These are phyloP conservation scores for Halcyon chelicuti DNA, from an alignment of 2,797 vertebrate species.

Conservation along the genomic window DNA sequence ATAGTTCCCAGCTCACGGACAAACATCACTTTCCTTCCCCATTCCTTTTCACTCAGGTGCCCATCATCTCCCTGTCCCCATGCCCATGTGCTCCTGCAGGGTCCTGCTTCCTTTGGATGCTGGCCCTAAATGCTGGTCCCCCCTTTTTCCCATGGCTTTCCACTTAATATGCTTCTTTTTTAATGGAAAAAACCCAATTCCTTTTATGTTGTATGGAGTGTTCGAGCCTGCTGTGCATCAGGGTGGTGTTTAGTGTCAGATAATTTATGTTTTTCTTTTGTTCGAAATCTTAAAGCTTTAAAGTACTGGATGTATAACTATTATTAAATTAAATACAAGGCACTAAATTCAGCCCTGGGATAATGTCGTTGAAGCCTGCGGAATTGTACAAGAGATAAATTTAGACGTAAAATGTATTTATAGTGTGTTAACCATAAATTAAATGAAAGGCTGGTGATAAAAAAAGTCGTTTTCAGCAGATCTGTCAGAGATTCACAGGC, in stretches of 20 bases:
- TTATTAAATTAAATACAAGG: background rate
- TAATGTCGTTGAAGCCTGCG: background rate
- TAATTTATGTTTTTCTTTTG: background rate
- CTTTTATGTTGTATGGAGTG: background rate
- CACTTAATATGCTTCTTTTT: background rate
- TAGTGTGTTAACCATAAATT: background rate
- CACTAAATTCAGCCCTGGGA: background rate
- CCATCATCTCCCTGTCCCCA: background rate
- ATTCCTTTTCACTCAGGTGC: background rate
- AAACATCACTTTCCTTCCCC: background rate
- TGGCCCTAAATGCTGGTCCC: too few species aligned
- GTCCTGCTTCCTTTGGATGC: background rate
- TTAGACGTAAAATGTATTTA: background rate
- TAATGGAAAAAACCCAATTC: background rate
- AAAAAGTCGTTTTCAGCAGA: background rate
- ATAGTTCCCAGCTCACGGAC: background rate
- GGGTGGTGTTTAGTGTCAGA: background rate
- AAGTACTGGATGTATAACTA: background rate
- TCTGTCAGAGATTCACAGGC: background rate
- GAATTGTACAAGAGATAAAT: background rate
- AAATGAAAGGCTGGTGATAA: background rate
- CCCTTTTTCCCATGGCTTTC: accelerated
- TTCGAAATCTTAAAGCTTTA: background rate
- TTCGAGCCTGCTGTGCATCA: background rate
- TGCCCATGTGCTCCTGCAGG: background rate